Base-by-base conservation (phyloP, 2,797 vertebrate genomes). In the Pipistrellus pipistrellus region DNA sequence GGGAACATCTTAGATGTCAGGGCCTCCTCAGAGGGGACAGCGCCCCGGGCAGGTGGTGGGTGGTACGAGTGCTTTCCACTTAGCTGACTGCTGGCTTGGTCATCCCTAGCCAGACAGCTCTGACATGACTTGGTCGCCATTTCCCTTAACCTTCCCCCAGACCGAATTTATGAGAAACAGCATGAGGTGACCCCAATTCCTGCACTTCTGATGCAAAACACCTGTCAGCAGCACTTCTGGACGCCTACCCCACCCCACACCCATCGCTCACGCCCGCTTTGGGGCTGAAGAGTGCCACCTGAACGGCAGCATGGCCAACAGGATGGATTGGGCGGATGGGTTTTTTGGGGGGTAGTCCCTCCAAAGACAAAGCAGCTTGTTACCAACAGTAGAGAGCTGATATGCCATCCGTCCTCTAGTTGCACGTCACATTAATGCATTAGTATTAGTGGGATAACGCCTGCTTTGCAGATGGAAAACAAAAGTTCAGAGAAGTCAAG, bases 81-180 rank as follows among this genome's bases (percentile, higher is more conserved):
- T 25, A 64, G 15, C 18, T 13, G 51, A 17, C 30, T 57, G 23
- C 77, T 38, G 35, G 17, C 11, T 66, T 25, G 32, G 44, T n/a
- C 11, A 32, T 7, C 53, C 30, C 6, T 14, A 0, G 15, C 32
- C 77, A 23, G 30, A 27, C 3, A 27, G 21, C 66, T 73, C 57
- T 62, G 44, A 14, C 35, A 1, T 30, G 11, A 14, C 6, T n/a
- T 41, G 86, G 32, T 68, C 0, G 12, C 25, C 8, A 2, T 62
- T 62, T 80, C n/a, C 62, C 59, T 64, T 87, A 55, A 35, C 57
- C n/a, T 41, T 51, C n/a, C n/a, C 83, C 66, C 62, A 76, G 44
- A 32, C 23, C 3, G 3, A 71, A 15, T 44, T 85, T 91, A 11
- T 0, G 32, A 57, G 66, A 6, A 90, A 53, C 11, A 44, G 48